Percentiles rank a stretch among this genome's conserved stretches.
These are phyloP conservation scores for Pristionchus exspectatus DNA, from an alignment of 2,888 invertebrate species.

Conservation along the genomic window DNA sequence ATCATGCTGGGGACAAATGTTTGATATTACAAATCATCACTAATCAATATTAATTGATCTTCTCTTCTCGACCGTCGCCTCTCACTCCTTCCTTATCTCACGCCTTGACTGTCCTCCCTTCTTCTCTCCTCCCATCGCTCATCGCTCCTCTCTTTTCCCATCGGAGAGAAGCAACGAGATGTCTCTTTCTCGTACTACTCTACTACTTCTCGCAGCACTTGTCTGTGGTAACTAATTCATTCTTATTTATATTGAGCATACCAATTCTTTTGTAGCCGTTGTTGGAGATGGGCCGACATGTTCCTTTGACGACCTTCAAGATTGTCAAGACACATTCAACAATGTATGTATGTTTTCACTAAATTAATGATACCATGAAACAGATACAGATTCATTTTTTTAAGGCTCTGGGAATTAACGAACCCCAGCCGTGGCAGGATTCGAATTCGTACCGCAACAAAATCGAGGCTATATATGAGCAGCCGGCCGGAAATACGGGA, in stretches of 20 bases:
- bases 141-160: neutral
- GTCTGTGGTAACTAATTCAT: neutral
- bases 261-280: neutral
- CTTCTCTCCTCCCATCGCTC: constrained; percentile 43
- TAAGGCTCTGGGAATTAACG: constrained; percentile 30
- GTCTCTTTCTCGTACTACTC: neutral
- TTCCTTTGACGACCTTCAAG: neutral
- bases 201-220: neutral
- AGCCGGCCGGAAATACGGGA: neutral
- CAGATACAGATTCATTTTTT: neutral
- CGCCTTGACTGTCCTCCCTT: neutral
- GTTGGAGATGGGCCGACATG: neutral
- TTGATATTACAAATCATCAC: neutral
- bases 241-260: neutral
- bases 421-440: constrained; percentile 51
- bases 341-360: neutral
- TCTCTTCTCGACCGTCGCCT: neutral
- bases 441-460: constrained; percentile 31
- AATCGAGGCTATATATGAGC: constrained; percentile 45
- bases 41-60: neutral
- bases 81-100: constrained; percentile 29
- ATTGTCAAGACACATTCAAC: constrained; percentile 42
- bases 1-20: too few relatives aligned
- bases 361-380: neutral
- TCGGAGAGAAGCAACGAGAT: neutral